Conservation (phyloP, 2,113 vertebrate genomes). For the Passer montanus region DNA sequence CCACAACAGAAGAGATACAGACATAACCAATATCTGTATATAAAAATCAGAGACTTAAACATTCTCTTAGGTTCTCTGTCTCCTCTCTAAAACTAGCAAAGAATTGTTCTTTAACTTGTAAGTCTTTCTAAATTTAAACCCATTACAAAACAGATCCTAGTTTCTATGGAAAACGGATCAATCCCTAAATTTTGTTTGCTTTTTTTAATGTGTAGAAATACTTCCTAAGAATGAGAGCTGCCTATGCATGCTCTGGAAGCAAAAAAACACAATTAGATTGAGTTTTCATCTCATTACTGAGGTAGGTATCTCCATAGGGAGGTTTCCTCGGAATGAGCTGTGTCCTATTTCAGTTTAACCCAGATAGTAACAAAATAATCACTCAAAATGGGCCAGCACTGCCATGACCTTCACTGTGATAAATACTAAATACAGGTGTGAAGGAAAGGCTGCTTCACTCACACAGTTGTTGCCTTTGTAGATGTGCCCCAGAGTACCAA, state of each 20-base stretch:
- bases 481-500: not conserved
- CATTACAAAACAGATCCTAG: not conserved
- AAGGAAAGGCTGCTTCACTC: not conserved
- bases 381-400: not conserved
- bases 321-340: not conserved
- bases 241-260: not conserved
- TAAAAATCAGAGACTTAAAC: not conserved
- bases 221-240: not conserved
- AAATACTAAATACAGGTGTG: not conserved
- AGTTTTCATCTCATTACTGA: conserved; percentile 7
- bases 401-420: not conserved
- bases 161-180: not conserved
- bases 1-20: not conserved
- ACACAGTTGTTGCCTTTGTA: not conserved
- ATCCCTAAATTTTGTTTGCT: not conserved
- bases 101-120: not conserved
- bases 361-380: conserved; percentile 40
- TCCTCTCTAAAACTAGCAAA: not conserved
- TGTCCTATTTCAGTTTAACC: conserved; percentile 21
- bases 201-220: not conserved
- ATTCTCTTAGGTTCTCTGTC: not conserved
- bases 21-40: not conserved
- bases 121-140: not conserved
- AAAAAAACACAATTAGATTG: not conserved
- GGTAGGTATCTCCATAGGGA: not conserved